Conservation (phyloP, 2,113 vertebrate species). For the Bubo blakistoni region DNA sequence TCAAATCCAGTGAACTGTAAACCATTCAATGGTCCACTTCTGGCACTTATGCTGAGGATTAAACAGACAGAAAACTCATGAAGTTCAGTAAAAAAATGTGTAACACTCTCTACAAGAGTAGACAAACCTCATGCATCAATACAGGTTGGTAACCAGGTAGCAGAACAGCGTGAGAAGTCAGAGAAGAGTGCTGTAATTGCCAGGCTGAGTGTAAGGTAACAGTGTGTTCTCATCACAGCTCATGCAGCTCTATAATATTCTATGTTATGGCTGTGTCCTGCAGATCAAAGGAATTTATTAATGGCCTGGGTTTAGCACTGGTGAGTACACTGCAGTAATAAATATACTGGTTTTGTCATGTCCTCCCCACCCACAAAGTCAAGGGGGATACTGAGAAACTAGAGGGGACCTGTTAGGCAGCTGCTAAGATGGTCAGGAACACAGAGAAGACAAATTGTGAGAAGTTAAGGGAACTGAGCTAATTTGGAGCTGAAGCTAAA, state of each 20-base stretch:
- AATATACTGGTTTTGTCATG: neutral
- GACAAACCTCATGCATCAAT: neutral
- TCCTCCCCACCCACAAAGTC: neutral
- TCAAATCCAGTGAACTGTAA: neutral
- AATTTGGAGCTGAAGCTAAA: neutral
- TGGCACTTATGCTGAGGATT: neutral
- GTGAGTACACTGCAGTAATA: neutral
- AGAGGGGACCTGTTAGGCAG: neutral
- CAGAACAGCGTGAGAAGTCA: neutral
- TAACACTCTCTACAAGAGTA: neutral
- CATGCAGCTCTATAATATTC: neutral
- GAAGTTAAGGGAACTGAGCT: neutral
- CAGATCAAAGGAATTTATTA: neutral
- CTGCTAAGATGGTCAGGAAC: neutral
- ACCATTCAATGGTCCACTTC: neutral
- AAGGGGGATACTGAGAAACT: neutral
- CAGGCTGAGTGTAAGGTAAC: neutral
- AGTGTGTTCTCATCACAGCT: neutral
- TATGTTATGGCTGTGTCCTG: rapidly evolving
- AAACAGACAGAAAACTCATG: neutral
- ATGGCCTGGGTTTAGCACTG: neutral
- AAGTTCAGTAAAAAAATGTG: neutral
- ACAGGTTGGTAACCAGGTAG: neutral
- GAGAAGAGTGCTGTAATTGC: neutral
- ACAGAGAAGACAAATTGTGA: neutral